Conservation (phyloP, 1,140 invertebrate genomes). For the Anoplolepis gracilipes region DNA sequence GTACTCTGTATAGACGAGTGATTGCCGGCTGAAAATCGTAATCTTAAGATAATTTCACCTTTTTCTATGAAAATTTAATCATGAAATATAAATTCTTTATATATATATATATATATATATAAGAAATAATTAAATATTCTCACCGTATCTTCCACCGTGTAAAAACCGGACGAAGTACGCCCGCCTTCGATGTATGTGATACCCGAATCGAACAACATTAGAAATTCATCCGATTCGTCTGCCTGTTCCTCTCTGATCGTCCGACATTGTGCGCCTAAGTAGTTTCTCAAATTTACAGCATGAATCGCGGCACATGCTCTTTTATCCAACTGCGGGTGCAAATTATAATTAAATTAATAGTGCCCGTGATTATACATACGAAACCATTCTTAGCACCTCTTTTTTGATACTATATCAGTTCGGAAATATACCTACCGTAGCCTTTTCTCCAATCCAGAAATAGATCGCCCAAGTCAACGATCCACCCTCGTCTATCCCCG, state of each 20-base stretch:
- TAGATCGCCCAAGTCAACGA: slow-evolving; percentile 97
- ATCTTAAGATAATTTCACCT: not conserved
- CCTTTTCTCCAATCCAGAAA: slow-evolving; percentile 99
- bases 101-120: no score
- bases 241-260: slow-evolving; percentile 98
- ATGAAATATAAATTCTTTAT: no score
- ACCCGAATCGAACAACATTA: slow-evolving; percentile 95
- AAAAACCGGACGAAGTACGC: slow-evolving; percentile 98
- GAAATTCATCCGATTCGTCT: slow-evolving; percentile 98
- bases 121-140: slow-evolving; percentile 64
- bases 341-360: slow-evolving; percentile 29
- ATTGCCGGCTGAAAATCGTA: slow-evolving; percentile 89
- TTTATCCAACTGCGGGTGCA: slow-evolving; percentile 94
- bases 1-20: slow-evolving; percentile 95
- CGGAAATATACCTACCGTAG: slow-evolving; percentile 89
- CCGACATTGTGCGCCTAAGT: slow-evolving; percentile 97
- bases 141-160: slow-evolving; percentile 97
- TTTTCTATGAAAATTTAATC: not conserved
- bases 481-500: slow-evolving; percentile 94
- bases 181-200: slow-evolving; percentile 99
- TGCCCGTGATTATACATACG: not conserved
- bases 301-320: slow-evolving; percentile 99
- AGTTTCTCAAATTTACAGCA: slow-evolving; percentile 98
- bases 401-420: not conserved
- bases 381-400: not conserved